Evolutionary conservation across 92 coral and sea anemone species (phyloP).

Genomic region (Parazoanthus atlanticus): DNA sequence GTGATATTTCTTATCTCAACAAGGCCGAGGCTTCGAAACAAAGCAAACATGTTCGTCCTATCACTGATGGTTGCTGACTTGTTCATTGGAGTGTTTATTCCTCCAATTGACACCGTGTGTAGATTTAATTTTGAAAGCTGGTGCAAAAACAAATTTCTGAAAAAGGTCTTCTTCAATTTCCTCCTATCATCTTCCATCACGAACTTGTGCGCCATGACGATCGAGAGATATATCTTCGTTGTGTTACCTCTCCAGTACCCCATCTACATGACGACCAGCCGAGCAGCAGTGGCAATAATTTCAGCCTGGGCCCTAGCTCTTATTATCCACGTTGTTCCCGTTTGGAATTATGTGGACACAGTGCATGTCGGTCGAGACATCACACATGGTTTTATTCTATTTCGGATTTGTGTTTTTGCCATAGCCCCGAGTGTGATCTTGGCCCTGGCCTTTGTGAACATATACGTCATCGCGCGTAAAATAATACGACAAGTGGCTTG

Average conservation of each 20-base stretch:
- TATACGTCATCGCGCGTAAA: conserved; percentile 10
- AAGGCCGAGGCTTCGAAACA: conserved; percentile 18
- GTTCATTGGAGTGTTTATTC: conserved; percentile 17
- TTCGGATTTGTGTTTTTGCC: conserved; percentile 21
- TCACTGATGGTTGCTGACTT: conserved; percentile 44
- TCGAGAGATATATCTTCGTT: conserved; percentile 21
- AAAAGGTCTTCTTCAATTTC: conserved; percentile 19
- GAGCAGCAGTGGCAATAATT: background rate
- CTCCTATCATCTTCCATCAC: conserved; percentile 38
- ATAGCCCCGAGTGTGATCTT: conserved; percentile 33
- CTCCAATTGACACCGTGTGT: conserved; percentile 15
- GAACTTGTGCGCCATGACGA: conserved; percentile 23
- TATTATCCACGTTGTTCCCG: conserved; percentile 17
- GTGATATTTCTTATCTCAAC: conserved; percentile 35
- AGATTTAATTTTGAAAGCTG: background rate
- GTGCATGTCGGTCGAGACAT: background rate
- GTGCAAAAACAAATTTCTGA: conserved; percentile 11
- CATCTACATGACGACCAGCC: background rate
- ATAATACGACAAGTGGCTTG: conserved; percentile 22
- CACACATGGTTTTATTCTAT: background rate
- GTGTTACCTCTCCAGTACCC: conserved; percentile 24
- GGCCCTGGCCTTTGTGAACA: conserved; percentile 19
- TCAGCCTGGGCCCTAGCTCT: conserved; percentile 11
- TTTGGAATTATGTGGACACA: conserved; percentile 12
- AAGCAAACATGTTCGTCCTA: conserved; percentile 28